Percentiles rank a stretch among this genome's conserved stretches.
Conservation (phyloP, 92 coral and sea anemone genomes). For the Anthopleura xanthogrammica region DNA sequence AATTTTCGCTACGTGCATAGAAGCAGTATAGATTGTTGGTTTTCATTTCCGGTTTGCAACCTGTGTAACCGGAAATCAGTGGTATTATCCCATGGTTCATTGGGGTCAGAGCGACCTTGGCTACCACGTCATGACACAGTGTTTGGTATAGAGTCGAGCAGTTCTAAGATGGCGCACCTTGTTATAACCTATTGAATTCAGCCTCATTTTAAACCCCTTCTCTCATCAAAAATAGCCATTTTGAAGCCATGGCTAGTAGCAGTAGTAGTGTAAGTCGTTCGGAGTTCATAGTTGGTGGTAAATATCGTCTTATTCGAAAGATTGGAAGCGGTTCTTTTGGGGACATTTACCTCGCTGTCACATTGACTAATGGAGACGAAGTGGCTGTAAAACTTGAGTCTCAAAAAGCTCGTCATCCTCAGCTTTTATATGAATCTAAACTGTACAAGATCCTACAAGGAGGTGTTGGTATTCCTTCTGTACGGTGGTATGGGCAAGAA, state of each 20-base stretch:
- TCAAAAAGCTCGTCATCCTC: conserved; percentile 99
- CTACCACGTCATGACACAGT: conserved; percentile 82
- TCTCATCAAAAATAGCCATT: conserved; percentile 6
- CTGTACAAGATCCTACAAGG: conserved; percentile 95
- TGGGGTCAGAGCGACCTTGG: conserved; percentile 68
- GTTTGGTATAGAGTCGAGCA: conserved; percentile 35
- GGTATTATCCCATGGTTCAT: conserved; percentile 52
- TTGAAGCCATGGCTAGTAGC: conserved; percentile 72
- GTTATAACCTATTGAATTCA: conserved; percentile 1
- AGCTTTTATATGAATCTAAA: conserved; percentile 96
- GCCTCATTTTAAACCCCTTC: conserved; percentile 8
- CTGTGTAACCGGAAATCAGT: conserved; percentile 32
- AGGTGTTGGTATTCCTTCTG: conserved; percentile 94
- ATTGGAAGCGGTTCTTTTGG: conserved; percentile 99
- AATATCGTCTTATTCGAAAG: conserved; percentile 93
- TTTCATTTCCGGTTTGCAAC: conserved; percentile 15
- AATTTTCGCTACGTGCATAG: not conserved
- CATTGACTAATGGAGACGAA: conserved; percentile 85
- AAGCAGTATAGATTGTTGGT: not conserved
- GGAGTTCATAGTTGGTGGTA: conserved; percentile 90
- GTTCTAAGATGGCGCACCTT: conserved; percentile 49
- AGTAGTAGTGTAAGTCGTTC: conserved; percentile 69
- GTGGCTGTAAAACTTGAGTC: conserved; percentile 97
- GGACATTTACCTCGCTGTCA: conserved; percentile 93
- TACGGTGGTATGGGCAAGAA: conserved; percentile 98